Evolutionary conservation across 2,888 invertebrate genomes (phyloP).

Genomic region (Netelia melanura): DNA sequence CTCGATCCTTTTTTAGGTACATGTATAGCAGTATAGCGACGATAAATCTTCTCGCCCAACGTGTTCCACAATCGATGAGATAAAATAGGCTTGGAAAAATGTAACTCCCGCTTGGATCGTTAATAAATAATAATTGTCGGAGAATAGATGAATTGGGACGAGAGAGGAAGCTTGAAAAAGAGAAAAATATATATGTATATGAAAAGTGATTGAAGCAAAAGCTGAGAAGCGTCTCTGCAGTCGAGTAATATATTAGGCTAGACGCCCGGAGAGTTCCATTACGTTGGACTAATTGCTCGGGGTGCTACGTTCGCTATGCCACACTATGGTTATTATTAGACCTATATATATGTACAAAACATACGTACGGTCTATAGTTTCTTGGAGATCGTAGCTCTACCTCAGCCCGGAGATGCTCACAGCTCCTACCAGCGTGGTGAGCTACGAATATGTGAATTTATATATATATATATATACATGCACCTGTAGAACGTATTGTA

Average conservation of each 20-base stretch:
- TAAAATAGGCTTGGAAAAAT: slow-evolving; percentile 46
- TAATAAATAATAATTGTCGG: slow-evolving; percentile 64
- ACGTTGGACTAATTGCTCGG: slow-evolving; percentile 61
- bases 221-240: slow-evolving; percentile 50
- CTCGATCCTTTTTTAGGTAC: not conserved
- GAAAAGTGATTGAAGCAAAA: slow-evolving; percentile 11
- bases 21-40: not conserved
- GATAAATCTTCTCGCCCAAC: slow-evolving; percentile 51
- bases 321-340: slow-evolving; percentile 57
- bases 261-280: slow-evolving; percentile 60
- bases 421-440: not conserved
- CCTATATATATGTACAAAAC: not conserved
- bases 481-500: not conserved
- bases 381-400: not conserved
- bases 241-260: slow-evolving; percentile 55
- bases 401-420: not conserved
- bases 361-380: not conserved
- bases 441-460: not conserved
- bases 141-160: slow-evolving; percentile 32
- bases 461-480: not conserved
- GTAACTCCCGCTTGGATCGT: slow-evolving; percentile 53
- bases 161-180: slow-evolving; percentile 31
- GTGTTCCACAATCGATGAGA: slow-evolving; percentile 51
- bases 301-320: slow-evolving; percentile 41
- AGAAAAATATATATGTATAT: not conserved